Evolutionary conservation across 2,797 vertebrate species (phyloP), one percentile per base, ranked within the genome.

Genomic region (Halcyon badia): DNA sequence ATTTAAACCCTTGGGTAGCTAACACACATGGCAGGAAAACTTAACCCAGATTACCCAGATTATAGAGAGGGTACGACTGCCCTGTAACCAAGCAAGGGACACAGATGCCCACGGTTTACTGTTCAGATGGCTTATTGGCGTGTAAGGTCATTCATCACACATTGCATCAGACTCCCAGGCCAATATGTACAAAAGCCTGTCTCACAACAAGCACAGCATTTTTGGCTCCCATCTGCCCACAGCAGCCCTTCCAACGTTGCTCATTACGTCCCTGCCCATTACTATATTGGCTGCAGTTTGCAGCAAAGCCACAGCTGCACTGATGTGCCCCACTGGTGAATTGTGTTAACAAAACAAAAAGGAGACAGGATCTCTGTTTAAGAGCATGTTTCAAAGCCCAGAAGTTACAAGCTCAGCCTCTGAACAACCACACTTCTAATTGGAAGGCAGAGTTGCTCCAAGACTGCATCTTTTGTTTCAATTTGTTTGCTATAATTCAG

Each of bases 101-200:
- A 22, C 91, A 96, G 93, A 85, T 96, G 96, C 75, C 30, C 35
- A 7, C 6, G 30, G 86, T 30, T 89, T 94, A 30, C 70, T 80
- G 56, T 68, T 94, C 88, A 83, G 79, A 51, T 24, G 62, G 70
- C 28, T 91, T 70, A 61, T 65, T 4, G 19, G 79, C 71, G 28
- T 62, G 80, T 26, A 86, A 88, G 91, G 73, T 85, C 93, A 84
- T 97, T 46, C 82, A 82, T 91, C 94, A 90, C 48, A 25, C 30
- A 16, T 56, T 60, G 93, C 84, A 89, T 56, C 69, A 58, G 48
- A n/a, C 51, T 94, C 78, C 51, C 66, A 72, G 75, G 72, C 85
- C 91, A 93, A 31, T 61, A n/a, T 6, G 2, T 31, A 60, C 66
- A 86, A 96, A 94, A 91, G 69, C 37, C 42, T 44, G 69, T 61